Evolutionary conservation across 2,888 invertebrate genomes (phyloP).

Genomic region (Germaria angustata): DNA sequence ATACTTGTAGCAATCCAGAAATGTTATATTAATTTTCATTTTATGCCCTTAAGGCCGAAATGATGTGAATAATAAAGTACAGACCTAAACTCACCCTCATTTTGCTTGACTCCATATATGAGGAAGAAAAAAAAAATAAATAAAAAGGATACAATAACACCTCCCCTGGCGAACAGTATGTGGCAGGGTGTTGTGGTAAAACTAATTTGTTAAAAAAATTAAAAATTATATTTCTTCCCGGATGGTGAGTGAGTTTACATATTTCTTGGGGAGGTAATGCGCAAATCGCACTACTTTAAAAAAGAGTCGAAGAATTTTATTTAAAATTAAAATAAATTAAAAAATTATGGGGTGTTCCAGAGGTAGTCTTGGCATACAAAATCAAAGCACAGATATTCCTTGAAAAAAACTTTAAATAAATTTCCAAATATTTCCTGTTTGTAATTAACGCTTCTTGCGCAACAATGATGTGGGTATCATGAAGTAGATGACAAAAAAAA

Average conservation of each 20-base stretch:
- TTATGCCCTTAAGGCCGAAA: conserved; percentile 59
- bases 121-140: conserved; percentile 11
- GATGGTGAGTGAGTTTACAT: neutral
- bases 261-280: conserved; percentile 10
- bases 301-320: conserved; percentile 24
- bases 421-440: conserved; percentile 30
- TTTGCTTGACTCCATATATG: neutral
- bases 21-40: conserved; percentile 65
- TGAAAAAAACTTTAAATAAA: neutral
- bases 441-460: conserved; percentile 63
- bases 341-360: conserved; percentile 35
- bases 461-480: conserved; percentile 31
- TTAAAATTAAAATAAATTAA: conserved; percentile 60
- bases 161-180: conserved; percentile 61
- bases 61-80: conserved; percentile 57
- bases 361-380: too few relatives aligned
- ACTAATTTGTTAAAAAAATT: conserved; percentile 59
- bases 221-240: conserved; percentile 16
- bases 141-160: conserved; percentile 60
- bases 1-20: conserved; percentile 43
- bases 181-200: conserved; percentile 63
- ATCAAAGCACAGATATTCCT: too few relatives aligned
- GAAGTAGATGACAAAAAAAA: conserved; percentile 44
- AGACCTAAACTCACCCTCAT: conserved; percentile 10
- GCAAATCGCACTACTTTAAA: conserved; percentile 58